These are phyloP conservation scores for Coecobrya sp. DNA, from an alignment of 2,888 invertebrate species.

Conservation along the genomic window DNA sequence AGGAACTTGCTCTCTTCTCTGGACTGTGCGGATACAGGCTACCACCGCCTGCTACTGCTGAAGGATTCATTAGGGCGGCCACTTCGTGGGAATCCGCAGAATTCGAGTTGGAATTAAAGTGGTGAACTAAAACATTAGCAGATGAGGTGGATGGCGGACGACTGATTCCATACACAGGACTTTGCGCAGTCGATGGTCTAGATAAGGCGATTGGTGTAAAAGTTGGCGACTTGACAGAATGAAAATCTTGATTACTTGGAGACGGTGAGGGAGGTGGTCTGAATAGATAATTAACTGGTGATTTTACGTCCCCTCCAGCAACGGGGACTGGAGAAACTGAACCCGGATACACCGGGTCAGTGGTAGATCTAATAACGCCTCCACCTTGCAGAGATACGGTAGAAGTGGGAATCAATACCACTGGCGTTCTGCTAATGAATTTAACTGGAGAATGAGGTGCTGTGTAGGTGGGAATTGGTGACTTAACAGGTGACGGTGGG, in stretches of 20 bases:
- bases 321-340: constrained; percentile 7
- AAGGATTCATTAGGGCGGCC: constrained; percentile 51
- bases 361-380: background rate
- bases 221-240: constrained; percentile 54
- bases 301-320: constrained; percentile 25
- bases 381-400: background rate
- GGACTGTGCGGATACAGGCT: constrained; percentile 32
- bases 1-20: constrained; percentile 51
- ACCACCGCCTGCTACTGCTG: background rate
- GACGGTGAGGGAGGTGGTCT: constrained; percentile 71
- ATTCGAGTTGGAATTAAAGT: constrained; percentile 79
- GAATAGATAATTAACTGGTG: constrained; percentile 29
- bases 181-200: constrained; percentile 74
- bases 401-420: constrained; percentile 17
- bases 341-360: constrained; percentile 3
- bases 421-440: constrained; percentile 48
- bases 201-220: background rate
- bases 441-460: constrained; percentile 32
- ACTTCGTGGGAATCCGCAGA: constrained; percentile 79
- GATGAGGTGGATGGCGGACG: constrained; percentile 45
- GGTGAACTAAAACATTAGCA: constrained; percentile 57
- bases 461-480: constrained; percentile 36
- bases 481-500: constrained; percentile 50
- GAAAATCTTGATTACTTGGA: constrained; percentile 44
- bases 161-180: constrained; percentile 61